phyloP scores from a whole-genome alignment of 2,888 invertebrate genomes.

The Oscheius myriophilus region DNA sequence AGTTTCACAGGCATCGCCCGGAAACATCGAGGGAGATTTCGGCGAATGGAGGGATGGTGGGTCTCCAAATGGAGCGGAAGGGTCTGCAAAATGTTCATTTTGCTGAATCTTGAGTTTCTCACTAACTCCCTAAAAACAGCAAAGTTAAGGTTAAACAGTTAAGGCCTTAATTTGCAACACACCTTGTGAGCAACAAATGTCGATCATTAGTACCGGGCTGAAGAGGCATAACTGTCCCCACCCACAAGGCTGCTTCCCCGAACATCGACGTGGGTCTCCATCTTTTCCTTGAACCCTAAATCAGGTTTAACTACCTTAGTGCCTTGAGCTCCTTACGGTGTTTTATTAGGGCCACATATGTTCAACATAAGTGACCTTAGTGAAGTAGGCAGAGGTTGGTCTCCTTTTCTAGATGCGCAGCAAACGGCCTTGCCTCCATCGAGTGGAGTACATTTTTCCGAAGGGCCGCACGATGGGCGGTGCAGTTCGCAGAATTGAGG shows the following conservation, averaged over 20 bases:
- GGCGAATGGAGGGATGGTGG: not conserved
- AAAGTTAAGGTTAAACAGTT: no score
- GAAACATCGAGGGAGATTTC: constrained; percentile 21
- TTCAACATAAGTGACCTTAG: constrained; percentile 41
- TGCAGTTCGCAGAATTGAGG: constrained; percentile 53
- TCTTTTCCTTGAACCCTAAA: constrained; percentile 44
- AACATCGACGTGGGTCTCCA: constrained; percentile 57
- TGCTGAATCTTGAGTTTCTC: not conserved
- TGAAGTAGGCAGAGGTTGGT: constrained; percentile 8
- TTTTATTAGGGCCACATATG: constrained; percentile 26
- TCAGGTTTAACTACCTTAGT: not conserved
- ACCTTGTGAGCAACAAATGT: constrained; percentile 53
- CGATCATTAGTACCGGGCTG: constrained; percentile 49
- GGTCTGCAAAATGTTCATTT: constrained; percentile 3
- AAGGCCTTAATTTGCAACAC: no score
- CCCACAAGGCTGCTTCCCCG: constrained; percentile 43
- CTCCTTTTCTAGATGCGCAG: constrained; percentile 21
- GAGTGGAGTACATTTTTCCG: constrained; percentile 22
- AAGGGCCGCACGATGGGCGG: constrained; percentile 45
- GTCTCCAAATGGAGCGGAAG: constrained; percentile 8
- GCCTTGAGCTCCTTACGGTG: constrained; percentile 7
- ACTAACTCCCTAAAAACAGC: no score
- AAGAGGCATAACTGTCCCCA: constrained; percentile 49
- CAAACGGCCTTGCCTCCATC: constrained; percentile 34
- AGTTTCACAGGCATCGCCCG: constrained; percentile 52